These are phyloP conservation scores for Nematolebias whitei DNA, from an alignment of 2,113 vertebrate genomes.

Conservation along the genomic window DNA sequence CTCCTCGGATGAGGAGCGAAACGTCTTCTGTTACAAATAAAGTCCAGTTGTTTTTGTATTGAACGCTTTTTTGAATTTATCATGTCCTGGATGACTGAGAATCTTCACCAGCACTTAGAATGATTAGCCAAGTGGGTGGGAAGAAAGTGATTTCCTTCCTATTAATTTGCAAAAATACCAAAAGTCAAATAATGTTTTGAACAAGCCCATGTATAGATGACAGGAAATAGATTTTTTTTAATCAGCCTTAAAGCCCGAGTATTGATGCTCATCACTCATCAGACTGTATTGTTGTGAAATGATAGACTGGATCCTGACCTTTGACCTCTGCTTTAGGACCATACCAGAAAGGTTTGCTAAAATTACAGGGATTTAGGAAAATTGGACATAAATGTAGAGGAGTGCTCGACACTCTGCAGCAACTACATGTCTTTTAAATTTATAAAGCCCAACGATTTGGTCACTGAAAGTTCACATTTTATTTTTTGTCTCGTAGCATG, in stretches of 20 bases:
- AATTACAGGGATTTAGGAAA: conserved; percentile 61
- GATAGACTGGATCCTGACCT: conserved; percentile 70
- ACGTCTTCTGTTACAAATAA: no score
- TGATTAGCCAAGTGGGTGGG: no score
- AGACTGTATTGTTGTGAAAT: conserved; percentile 78
- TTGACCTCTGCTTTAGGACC: conserved; percentile 61
- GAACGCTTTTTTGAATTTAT: no score
- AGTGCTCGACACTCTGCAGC: conserved; percentile 13
- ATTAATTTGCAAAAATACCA: conserved; percentile 32
- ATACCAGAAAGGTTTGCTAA: conserved; percentile 50
- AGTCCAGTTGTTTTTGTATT: no score
- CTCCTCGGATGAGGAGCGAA: no score
- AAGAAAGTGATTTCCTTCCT: conserved; percentile 31
- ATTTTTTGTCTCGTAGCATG: background rate
- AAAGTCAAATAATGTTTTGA: conserved; percentile 48
- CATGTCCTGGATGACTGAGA: no score
- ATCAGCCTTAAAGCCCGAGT: conserved; percentile 63
- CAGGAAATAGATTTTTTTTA: conserved; percentile 75
- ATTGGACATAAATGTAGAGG: conserved; percentile 41
- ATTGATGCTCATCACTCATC: conserved; percentile 69
- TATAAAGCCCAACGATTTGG: conserved; percentile 30
- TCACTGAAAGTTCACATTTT: conserved; percentile 12
- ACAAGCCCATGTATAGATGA: conserved; percentile 50
- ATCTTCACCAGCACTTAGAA: no score
- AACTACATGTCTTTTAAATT: background rate